Conservation (phyloP, 2,797 vertebrate genomes). For the Muscicapa comitata region DNA sequence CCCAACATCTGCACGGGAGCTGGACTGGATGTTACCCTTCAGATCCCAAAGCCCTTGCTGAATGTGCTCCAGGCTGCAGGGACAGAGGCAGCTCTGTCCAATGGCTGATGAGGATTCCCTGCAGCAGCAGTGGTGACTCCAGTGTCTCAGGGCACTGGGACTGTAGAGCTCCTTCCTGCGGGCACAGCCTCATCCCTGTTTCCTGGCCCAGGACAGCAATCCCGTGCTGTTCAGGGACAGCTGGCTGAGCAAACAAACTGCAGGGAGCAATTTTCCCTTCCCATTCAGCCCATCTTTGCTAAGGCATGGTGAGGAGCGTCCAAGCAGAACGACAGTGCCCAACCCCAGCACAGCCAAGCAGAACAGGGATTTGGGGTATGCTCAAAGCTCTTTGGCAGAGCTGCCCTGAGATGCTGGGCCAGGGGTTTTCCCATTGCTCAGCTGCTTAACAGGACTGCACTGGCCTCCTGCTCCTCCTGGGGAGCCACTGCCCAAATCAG, state of each 20-base stretch:
- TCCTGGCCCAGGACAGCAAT: background rate
- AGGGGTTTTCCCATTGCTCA: background rate
- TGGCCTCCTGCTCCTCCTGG: background rate
- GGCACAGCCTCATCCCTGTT: background rate
- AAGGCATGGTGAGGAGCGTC: background rate
- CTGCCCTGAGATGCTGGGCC: background rate
- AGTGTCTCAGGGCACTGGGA: background rate
- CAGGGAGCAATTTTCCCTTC: background rate
- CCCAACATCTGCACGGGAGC: fast-evolving
- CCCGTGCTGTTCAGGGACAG: fast-evolving
- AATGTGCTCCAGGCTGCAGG: background rate
- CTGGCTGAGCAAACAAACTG: background rate
- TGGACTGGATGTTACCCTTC: background rate
- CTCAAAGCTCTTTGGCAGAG: background rate
- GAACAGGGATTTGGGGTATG: fast-evolving
- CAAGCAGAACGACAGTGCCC: fast-evolving
- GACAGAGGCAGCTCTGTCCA: background rate
- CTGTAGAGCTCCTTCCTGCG: background rate
- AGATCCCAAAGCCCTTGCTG: background rate
- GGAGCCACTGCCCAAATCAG: background rate
- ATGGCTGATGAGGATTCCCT: fast-evolving
- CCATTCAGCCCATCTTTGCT: background rate
- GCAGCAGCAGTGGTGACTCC: background rate
- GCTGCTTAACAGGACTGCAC: background rate
- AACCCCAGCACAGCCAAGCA: background rate